Conservation (phyloP, 2,797 vertebrate genomes). For the Megalops cyprinoides region DNA sequence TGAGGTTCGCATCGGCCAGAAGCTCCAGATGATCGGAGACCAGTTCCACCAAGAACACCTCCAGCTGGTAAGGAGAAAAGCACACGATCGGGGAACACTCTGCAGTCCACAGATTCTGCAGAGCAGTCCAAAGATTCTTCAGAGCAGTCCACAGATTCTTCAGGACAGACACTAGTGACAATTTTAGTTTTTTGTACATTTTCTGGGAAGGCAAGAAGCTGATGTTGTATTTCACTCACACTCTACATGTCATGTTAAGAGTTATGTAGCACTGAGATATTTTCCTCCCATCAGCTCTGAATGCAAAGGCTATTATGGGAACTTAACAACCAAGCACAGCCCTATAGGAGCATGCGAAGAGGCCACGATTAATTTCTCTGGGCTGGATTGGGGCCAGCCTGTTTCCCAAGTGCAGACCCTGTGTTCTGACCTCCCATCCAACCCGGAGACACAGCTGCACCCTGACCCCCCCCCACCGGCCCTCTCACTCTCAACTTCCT, state of each 20-base stretch:
- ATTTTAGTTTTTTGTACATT: background rate
- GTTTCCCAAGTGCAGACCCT: constrained; percentile 51
- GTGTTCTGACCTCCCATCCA: constrained; percentile 32
- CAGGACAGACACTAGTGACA: background rate
- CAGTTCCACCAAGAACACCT: constrained; percentile 79
- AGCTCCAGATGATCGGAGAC: constrained; percentile 81
- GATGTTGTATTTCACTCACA: background rate
- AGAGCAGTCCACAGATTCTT: background rate
- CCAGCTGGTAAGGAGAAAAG: constrained; percentile 68
- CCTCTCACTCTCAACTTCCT: constrained; percentile 54
- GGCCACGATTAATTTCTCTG: background rate
- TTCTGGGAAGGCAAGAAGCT: background rate
- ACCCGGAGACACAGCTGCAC: constrained; percentile 54
- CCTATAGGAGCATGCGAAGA: constrained; percentile 2
- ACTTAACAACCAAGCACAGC: background rate
- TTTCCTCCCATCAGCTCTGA: background rate
- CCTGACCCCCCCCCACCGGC: constrained; percentile 53
- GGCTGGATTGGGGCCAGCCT: constrained; percentile 12
- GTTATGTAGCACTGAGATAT: background rate
- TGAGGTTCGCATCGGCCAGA: constrained; percentile 76
- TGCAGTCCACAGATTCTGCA: background rate
- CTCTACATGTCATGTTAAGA: background rate
- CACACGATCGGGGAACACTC: background rate
- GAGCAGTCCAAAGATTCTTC: background rate
- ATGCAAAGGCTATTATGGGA: background rate